Conservation (phyloP, 2,797 vertebrate species). For the Scleropages formosus region DNA sequence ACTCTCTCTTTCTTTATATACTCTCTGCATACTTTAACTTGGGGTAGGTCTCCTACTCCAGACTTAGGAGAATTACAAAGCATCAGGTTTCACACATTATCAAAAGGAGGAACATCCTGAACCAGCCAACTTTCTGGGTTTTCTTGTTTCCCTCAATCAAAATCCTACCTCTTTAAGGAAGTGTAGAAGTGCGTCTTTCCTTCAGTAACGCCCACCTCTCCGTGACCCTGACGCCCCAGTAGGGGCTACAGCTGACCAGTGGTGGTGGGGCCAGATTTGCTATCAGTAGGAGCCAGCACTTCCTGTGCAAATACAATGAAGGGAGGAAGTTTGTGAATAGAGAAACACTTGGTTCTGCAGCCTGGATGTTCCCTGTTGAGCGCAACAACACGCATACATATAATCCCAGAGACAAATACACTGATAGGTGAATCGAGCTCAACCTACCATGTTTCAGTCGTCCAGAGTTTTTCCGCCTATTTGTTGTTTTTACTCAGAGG, state of each 20-base stretch:
- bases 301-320: conserved; percentile 48
- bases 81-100: background rate
- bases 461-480: background rate
- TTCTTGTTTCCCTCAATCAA: background rate
- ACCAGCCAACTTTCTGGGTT: background rate
- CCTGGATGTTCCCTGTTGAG: conserved; percentile 16
- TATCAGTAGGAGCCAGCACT: conserved; percentile 52
- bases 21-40: background rate
- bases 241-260: conserved; percentile 24
- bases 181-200: background rate
- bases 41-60: background rate
- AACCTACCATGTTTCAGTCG: no score
- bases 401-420: conserved; percentile 13
- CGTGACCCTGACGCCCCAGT: background rate
- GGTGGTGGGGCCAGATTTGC: conserved; percentile 23
- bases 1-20: background rate
- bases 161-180: conserved; percentile 13
- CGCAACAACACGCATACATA: conserved; percentile 12
- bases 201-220: background rate
- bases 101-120: background rate
- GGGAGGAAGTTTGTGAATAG: conserved; percentile 38
- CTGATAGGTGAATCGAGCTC: no score
- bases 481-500: background rate
- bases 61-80: background rate
- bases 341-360: conserved; percentile 21